Conservation (phyloP, 2,113 vertebrate species). For the Addax nasomaculatus region DNA sequence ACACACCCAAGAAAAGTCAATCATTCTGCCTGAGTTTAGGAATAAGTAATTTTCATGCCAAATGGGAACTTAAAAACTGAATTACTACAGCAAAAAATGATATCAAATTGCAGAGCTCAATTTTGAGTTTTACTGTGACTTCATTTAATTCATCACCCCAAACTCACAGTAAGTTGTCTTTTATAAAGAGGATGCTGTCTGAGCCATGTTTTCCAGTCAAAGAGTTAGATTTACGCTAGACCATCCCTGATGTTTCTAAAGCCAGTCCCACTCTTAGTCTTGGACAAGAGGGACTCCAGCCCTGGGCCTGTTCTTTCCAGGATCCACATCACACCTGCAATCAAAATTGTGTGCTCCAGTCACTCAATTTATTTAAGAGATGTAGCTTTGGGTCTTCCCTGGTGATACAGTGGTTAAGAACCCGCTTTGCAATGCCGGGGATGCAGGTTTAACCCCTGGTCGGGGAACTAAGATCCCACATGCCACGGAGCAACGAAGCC, state of each 20-base stretch:
- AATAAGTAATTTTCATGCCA: slow-evolving; percentile 30
- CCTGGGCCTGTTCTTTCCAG: neutral
- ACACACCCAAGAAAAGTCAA: neutral
- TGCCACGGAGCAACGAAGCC: neutral
- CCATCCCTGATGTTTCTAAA: neutral
- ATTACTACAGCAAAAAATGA: slow-evolving; percentile 32
- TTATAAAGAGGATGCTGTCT: neutral
- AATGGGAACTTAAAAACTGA: slow-evolving; percentile 15
- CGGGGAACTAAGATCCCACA: neutral
- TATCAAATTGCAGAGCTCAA: neutral
- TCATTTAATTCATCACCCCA: neutral
- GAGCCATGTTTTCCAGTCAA: neutral
- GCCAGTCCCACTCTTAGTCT: neutral
- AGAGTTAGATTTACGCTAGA: neutral
- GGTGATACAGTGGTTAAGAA: neutral
- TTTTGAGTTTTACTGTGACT: neutral
- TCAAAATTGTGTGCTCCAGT: neutral
- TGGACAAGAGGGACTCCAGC: neutral
- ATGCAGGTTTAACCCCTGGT: neutral
- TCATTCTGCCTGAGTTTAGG: neutral
- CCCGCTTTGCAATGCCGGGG: fast-evolving
- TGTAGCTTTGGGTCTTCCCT: neutral
- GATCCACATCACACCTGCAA: neutral
- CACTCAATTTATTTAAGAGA: neutral
- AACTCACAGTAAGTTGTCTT: neutral